A percentile compares a stretch with the other conserved stretches of the same genome.
Evolutionary conservation across 2,888 invertebrate genomes (phyloP).

Genomic region (Dynastes grantii): DNA sequence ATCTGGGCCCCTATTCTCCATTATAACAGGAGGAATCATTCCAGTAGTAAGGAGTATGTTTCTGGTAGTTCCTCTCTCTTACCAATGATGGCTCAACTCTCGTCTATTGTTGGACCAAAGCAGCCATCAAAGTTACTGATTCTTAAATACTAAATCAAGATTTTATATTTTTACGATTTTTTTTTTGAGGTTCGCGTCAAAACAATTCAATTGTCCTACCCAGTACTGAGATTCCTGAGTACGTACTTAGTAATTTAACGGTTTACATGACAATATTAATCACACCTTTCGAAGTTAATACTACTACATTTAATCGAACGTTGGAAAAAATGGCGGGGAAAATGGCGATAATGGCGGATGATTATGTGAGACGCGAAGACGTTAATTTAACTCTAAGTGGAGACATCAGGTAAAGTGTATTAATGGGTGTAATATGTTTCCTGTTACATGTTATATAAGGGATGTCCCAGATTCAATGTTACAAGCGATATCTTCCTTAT

Average conservation of each 20-base stretch:
- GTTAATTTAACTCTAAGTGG: neutral
- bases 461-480: no score
- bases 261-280: constrained; percentile 87
- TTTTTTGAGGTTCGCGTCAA: neutral
- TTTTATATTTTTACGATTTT: no score
- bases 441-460: no score
- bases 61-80: no score
- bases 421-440: neutral
- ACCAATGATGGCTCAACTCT: no score
- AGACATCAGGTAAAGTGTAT: constrained; percentile 17
- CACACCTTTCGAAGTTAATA: constrained; percentile 76
- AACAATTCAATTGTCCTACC: neutral
- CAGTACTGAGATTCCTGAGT: neutral
- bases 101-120: no score
- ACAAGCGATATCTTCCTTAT: no score
- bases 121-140: no score
- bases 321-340: neutral
- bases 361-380: neutral
- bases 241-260: constrained; percentile 73
- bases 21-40: no score
- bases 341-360: neutral
- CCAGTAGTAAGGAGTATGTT: no score
- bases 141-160: no score
- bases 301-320: neutral
- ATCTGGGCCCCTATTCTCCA: no score